These are phyloP conservation scores for Picus viridis DNA, from an alignment of 2,797 vertebrate genomes.

Conservation along the genomic window DNA sequence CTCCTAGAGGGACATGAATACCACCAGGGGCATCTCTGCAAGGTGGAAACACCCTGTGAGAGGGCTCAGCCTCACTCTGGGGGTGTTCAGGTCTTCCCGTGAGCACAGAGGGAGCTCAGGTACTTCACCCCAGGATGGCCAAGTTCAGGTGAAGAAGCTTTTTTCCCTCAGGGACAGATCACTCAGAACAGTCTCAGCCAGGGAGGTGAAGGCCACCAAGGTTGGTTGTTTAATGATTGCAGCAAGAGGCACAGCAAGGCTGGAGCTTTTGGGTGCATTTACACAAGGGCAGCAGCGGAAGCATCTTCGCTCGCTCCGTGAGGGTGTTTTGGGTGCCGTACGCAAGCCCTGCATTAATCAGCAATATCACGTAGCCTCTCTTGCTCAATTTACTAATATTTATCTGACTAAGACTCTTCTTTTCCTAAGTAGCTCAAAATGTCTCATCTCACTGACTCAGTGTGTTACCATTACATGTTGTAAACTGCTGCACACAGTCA, in stretches of 20 bases:
- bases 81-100: background rate
- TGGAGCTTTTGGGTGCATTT: conserved; percentile 17
- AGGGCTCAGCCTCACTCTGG: background rate
- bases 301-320: conserved; percentile 16
- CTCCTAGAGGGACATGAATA: background rate
- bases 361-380: background rate
- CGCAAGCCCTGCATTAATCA: conserved; percentile 50
- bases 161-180: background rate
- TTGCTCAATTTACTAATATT: conserved; percentile 73
- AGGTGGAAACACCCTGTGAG: background rate
- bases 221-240: background rate
- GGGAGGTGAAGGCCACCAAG: background rate
- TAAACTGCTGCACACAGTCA: conserved; percentile 35
- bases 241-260: background rate
- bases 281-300: conserved; percentile 38
- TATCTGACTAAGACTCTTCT: conserved; percentile 53
- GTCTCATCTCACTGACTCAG: conserved; percentile 51
- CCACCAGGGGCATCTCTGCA: background rate
- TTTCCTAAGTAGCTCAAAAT: conserved; percentile 40
- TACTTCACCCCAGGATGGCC: background rate
- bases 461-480: background rate
- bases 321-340: background rate
- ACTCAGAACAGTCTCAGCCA: background rate
- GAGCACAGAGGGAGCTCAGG: background rate
- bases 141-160: background rate